Evolutionary conservation across 2,113 vertebrate species (phyloP).

Genomic region (Rhinoderma darwinii): DNA sequence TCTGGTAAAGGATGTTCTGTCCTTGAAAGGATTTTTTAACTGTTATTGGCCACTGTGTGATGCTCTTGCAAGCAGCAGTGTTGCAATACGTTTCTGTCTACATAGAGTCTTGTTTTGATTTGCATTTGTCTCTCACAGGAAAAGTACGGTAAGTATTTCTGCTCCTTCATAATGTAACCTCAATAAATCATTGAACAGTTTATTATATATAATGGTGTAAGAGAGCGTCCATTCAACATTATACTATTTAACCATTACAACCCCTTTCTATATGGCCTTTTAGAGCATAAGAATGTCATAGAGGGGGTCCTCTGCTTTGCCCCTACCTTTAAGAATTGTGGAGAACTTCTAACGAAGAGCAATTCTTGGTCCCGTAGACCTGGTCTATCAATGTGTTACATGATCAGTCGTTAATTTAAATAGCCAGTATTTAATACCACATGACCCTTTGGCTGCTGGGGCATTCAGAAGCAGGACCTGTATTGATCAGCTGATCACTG

Average conservation of each 20-base stretch:
- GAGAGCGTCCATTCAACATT: not conserved
- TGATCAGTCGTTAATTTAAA: no score
- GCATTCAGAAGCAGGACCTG: no score
- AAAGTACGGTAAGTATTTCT: not conserved
- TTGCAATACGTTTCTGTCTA: constrained; percentile 4
- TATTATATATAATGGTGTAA: not conserved
- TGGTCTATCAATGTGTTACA: no score
- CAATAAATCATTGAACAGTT: not conserved
- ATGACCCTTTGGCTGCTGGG: not conserved
- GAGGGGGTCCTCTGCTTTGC: no score
- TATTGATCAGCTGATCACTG: no score
- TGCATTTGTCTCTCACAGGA: not conserved
- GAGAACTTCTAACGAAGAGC: not conserved
- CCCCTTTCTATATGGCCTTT: no score
- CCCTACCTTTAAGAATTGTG: no score
- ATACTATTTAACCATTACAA: not conserved
- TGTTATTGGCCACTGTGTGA: constrained; percentile 29
- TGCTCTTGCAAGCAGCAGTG: constrained; percentile 12
- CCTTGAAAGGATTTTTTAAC: constrained; percentile 34
- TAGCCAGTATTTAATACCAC: no score
- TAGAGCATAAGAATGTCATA: no score
- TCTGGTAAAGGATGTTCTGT: constrained; percentile 31
- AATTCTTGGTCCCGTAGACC: no score
- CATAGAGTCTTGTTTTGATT: not conserved
- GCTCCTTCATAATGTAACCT: not conserved